These are phyloP conservation scores for Sebastes matsubarae DNA, from an alignment of 2,797 vertebrate species.

Conservation along the genomic window DNA sequence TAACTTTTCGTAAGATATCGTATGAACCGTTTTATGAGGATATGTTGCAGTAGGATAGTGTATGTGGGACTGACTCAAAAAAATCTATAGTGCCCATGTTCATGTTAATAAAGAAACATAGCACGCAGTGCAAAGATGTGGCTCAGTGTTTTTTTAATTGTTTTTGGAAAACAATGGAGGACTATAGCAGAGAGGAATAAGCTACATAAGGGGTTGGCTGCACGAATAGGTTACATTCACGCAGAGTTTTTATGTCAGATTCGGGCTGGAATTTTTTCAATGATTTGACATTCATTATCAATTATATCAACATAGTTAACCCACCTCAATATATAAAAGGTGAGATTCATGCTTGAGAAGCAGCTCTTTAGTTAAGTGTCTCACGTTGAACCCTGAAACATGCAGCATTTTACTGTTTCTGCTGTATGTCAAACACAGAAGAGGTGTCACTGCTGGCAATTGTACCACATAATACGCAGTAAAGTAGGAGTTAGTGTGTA, in stretches of 20 bases:
- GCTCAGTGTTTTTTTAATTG: too few relatives aligned
- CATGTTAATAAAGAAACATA: background rate
- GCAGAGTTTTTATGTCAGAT: background rate
- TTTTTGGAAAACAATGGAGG: background rate
- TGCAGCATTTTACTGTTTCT: background rate
- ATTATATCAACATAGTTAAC: background rate
- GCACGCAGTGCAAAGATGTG: background rate
- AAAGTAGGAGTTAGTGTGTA: background rate
- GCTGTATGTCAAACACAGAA: background rate
- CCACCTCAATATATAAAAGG: background rate
- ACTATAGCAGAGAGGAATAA: background rate
- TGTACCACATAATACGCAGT: background rate
- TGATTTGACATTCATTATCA: background rate
- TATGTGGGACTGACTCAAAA: background rate
- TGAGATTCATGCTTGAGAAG: background rate
- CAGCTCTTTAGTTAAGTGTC: background rate
- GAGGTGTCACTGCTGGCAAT: background rate
- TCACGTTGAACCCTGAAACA: background rate
- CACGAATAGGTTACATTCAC: background rate
- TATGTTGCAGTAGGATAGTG: background rate
- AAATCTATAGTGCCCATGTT: background rate
- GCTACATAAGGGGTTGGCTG: background rate
- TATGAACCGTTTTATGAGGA: too few relatives aligned
- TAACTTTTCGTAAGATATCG: too few relatives aligned
- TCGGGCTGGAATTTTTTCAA: background rate